Percentiles rank a stretch among this genome's conserved stretches.
phyloP scores from a whole-genome alignment of 1,140 invertebrate species.

The Drosophila subpulchrella region DNA sequence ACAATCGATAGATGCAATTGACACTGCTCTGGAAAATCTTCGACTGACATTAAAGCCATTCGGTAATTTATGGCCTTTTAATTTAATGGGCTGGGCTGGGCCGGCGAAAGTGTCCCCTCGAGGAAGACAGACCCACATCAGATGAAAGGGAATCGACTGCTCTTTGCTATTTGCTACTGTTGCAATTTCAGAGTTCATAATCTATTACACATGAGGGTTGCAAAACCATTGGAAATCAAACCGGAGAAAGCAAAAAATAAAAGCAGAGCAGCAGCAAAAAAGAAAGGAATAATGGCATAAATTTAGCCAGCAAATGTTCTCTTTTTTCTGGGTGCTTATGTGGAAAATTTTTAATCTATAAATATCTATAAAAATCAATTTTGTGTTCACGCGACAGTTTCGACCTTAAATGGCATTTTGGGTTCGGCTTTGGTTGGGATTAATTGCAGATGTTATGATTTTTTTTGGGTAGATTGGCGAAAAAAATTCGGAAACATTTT shows the following conservation, averaged over 20 bases:
- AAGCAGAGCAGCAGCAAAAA: constrained; percentile 17
- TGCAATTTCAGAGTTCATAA: constrained; percentile 77
- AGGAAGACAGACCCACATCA: constrained; percentile 60
- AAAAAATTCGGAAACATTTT: constrained; percentile 59
- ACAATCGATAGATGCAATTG: constrained; percentile 72
- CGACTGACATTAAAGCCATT: constrained; percentile 72
- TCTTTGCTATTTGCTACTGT: constrained; percentile 57
- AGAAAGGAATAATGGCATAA: constrained; percentile 58
- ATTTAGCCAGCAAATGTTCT: constrained; percentile 69
- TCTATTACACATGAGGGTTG: constrained; percentile 76
- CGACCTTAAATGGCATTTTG: constrained; percentile 60
- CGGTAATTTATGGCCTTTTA: constrained; percentile 81
- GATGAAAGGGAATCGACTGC: constrained; percentile 45
- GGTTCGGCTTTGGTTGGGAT: constrained; percentile 49
- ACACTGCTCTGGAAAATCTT: constrained; percentile 73
- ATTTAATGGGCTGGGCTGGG: constrained; percentile 78
- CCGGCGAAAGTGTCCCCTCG: constrained; percentile 55
- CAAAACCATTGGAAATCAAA: constrained; percentile 36
- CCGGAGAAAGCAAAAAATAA: constrained; percentile 28
- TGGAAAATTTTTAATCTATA: constrained; percentile 81
- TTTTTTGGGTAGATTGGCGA: constrained; percentile 42
- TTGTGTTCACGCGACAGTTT: constrained; percentile 78
- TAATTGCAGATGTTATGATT: constrained; percentile 82
- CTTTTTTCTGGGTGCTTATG: constrained; percentile 71
- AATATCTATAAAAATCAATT: constrained; percentile 84